Evolutionary conservation across 2,113 vertebrate species (phyloP).

Genomic region (Puntigrus tetrazona): DNA sequence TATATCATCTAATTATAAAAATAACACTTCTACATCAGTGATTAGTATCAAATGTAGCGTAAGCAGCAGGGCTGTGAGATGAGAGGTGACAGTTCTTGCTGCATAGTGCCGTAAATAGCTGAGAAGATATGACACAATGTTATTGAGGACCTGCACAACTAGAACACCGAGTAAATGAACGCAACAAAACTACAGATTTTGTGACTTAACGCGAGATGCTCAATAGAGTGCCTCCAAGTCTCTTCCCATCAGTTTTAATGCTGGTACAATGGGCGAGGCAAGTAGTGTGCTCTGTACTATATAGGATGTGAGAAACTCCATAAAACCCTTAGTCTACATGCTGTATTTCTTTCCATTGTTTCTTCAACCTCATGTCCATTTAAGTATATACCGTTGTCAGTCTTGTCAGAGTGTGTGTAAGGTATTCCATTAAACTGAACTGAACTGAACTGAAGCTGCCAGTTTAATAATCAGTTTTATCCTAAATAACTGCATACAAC

Average conservation of each 20-base stretch:
- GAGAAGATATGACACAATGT: constrained; percentile 12
- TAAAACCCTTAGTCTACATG: background rate
- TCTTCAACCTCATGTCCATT: background rate
- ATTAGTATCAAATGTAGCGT: constrained; percentile 46
- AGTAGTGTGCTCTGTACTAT: constrained; percentile 21
- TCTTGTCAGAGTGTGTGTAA: background rate
- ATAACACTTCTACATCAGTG: constrained; percentile 56
- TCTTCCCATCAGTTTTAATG: constrained; percentile 45
- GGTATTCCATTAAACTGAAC: background rate
- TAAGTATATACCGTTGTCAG: background rate
- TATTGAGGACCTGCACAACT: background rate
- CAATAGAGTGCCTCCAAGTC: background rate
- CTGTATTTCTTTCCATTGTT: background rate
- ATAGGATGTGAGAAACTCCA: background rate
- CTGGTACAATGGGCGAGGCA: background rate
- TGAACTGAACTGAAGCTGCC: background rate
- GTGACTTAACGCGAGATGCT: background rate
- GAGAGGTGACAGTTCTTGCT: constrained; percentile 11
- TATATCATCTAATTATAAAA: constrained; percentile 49
- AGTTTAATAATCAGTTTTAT: background rate
- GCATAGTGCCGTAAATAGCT: constrained; percentile 21
- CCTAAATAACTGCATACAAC: background rate
- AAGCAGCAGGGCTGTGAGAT: constrained; percentile 15
- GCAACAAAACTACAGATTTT: background rate
- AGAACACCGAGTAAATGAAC: constrained; percentile 3